These are phyloP conservation scores for Eledona agricola DNA, from an alignment of 2,888 invertebrate species.

Conservation along the genomic window DNA sequence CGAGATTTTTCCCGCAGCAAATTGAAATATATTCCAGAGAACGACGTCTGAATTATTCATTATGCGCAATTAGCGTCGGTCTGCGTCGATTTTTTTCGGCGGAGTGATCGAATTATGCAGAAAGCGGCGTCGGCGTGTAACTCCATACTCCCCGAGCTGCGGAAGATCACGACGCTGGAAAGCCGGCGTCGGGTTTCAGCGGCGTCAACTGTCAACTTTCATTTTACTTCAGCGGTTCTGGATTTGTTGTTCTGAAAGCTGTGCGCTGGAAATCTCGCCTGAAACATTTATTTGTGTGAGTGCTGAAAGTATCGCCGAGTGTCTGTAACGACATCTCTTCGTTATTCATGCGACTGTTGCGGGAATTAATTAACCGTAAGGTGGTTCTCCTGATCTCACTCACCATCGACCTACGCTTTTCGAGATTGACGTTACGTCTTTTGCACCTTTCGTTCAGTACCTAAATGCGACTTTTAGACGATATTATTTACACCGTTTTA, in stretches of 20 bases:
- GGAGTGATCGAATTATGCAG: constrained; percentile 52
- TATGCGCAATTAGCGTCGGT: constrained; percentile 25
- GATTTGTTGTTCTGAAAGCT: constrained; percentile 38
- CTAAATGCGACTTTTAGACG: constrained; percentile 23
- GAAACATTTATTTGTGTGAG: constrained; percentile 29
- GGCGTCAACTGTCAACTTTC: constrained; percentile 53
- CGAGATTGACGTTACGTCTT: constrained; percentile 8
- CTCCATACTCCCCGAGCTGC: constrained; percentile 57
- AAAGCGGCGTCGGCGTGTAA: constrained; percentile 54
- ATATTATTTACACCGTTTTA: constrained; percentile 30
- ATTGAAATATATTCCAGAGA: constrained; percentile 44
- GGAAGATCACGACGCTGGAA: constrained; percentile 56
- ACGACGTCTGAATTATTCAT: constrained; percentile 31
- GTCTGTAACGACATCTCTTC: constrained; percentile 17
- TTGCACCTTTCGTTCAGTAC: constrained; percentile 6
- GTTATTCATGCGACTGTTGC: constrained; percentile 18
- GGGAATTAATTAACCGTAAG: constrained; percentile 4
- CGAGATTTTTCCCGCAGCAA: constrained; percentile 55
- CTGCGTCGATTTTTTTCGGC: constrained; percentile 22
- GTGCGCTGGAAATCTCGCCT: constrained; percentile 25
- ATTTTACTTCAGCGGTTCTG: constrained; percentile 42
- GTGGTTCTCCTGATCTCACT: constrained; percentile 21
- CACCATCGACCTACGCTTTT: constrained; percentile 12
- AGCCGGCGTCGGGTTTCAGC: constrained; percentile 58
- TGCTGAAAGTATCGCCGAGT: constrained; percentile 28